phyloP scores from a whole-genome alignment of 2,888 invertebrate genomes.

The Imbricaverruca yamaguchii region DNA sequence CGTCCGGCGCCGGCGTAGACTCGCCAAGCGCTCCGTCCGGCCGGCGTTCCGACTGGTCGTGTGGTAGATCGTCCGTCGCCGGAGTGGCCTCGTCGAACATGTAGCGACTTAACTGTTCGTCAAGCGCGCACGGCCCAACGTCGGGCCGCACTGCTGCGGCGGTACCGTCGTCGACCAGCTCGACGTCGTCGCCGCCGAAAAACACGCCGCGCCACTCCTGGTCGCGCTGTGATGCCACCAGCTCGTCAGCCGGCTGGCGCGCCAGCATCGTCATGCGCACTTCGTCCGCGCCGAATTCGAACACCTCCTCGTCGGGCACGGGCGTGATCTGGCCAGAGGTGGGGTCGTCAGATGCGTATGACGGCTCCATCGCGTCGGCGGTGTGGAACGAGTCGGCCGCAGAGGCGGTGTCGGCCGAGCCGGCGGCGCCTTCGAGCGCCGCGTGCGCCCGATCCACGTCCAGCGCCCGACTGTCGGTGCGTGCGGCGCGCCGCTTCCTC shows the following conservation, averaged over 20 bases:
- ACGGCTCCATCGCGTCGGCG: constrained; percentile 6
- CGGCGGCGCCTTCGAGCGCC: not conserved
- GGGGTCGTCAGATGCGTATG: not conserved
- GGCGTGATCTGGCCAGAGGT: constrained; percentile 18
- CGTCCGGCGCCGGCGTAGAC: not conserved
- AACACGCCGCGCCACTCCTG: not conserved
- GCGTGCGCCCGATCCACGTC: not conserved
- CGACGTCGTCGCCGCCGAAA: not conserved
- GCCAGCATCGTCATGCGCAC: too few species aligned
- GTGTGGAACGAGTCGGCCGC: constrained; percentile 17
- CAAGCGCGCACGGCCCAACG: not conserved
- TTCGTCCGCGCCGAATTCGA: not conserved
- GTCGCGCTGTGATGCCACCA: not conserved
- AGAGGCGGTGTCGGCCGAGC: not conserved
- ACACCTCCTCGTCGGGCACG: not conserved
- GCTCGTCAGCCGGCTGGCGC: too few species aligned
- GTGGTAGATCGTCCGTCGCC: too few species aligned
- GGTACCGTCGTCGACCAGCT: not conserved
- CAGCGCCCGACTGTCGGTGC: not conserved
- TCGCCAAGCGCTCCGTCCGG: not conserved
- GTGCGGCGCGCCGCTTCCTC: not conserved
- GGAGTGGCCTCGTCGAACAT: not conserved
- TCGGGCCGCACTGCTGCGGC: not conserved
- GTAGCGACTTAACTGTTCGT: not conserved
- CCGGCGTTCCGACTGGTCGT: not conserved